Conservation (phyloP, 2,113 vertebrate genomes). For the Chionis minor region DNA sequence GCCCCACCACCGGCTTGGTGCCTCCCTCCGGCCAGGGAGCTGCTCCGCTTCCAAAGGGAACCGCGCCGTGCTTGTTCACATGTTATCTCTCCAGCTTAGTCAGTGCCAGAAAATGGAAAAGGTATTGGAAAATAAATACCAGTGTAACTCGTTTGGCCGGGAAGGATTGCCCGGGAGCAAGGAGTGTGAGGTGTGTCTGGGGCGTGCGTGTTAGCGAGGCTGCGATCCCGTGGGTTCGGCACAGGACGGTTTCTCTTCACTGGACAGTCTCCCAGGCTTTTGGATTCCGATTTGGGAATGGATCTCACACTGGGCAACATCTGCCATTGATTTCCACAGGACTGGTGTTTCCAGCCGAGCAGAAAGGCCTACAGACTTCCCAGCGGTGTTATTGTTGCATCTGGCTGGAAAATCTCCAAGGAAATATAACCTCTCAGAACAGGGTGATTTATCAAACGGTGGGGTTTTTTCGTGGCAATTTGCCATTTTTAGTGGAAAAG, state of each 20-base stretch:
- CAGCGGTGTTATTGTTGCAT: background rate
- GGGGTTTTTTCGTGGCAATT: background rate
- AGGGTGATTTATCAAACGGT: background rate
- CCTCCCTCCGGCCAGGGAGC: background rate
- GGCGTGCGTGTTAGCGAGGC: background rate
- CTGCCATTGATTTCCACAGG: slow-evolving; percentile 33
- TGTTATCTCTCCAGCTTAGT: background rate
- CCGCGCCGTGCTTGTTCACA: background rate
- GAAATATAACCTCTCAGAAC: background rate
- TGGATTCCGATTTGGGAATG: background rate
- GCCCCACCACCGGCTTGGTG: background rate
- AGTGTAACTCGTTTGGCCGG: background rate
- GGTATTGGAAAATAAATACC: background rate
- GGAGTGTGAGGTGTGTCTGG: background rate
- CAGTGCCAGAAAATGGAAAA: background rate
- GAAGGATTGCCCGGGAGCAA: background rate
- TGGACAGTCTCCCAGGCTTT: background rate
- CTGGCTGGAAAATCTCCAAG: slow-evolving; percentile 10
- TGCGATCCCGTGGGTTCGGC: accelerated
- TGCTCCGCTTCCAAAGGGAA: background rate
- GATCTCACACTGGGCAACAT: background rate
- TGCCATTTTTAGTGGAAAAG: background rate
- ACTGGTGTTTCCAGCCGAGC: slow-evolving; percentile 9
- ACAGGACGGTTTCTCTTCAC: background rate
- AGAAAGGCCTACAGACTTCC: background rate